Conservation (phyloP, 2,797 vertebrate genomes). For the Amblyraja radiata region DNA sequence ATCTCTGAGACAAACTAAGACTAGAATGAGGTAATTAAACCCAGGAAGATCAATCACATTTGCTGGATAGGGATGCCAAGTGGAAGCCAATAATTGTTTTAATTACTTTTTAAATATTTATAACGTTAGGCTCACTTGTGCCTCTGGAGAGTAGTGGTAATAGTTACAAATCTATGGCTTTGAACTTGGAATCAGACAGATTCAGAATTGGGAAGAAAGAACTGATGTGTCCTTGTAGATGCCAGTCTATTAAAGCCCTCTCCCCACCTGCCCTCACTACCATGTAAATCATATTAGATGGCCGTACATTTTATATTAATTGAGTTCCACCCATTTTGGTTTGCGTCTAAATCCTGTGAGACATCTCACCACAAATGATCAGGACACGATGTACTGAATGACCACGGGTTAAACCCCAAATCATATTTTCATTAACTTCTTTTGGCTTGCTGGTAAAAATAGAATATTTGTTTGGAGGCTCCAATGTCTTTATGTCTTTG, state of each 20-base stretch:
- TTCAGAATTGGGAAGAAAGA: too few relatives aligned
- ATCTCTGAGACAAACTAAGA: background rate
- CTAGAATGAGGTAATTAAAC: background rate
- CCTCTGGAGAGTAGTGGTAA: background rate
- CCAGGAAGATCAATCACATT: background rate
- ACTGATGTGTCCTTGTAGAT: background rate
- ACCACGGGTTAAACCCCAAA: background rate
- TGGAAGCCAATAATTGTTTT: background rate
- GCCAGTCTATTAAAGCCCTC: background rate
- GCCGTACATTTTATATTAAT: background rate
- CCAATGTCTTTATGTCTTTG: constrained; percentile 4
- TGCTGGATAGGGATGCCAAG: background rate
- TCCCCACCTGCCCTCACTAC: too few relatives aligned
- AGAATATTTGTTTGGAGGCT: background rate
- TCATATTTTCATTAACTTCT: background rate
- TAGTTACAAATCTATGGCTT: background rate
- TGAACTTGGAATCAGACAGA: too few relatives aligned
- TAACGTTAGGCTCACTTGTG: background rate
- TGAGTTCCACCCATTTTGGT: background rate
- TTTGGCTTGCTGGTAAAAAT: background rate
- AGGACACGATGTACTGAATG: background rate
- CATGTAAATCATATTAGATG: background rate
- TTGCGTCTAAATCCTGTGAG: background rate
- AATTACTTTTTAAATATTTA: background rate
- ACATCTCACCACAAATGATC: background rate